Percentiles rank a stretch among this genome's conserved stretches.
Evolutionary conservation across 2,113 vertebrate species (phyloP).

Genomic region (Thryonomys swinderianus): DNA sequence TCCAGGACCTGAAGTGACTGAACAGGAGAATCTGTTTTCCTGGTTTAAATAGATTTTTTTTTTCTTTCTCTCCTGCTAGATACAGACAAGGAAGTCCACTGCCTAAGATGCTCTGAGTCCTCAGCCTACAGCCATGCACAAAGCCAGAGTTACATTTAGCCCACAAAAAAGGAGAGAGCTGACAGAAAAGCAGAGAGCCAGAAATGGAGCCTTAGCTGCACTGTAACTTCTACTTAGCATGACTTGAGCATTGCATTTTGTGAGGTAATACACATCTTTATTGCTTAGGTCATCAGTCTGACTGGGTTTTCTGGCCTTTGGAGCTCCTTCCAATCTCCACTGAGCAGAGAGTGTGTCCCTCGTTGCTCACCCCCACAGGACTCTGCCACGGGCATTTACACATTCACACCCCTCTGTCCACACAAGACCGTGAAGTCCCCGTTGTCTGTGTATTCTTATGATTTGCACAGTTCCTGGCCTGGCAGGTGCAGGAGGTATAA

Average conservation of each 20-base stretch:
- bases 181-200: neutral
- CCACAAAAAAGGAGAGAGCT: neutral
- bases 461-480: neutral
- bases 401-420: neutral
- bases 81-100: neutral
- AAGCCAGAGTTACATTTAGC: neutral
- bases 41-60: neutral
- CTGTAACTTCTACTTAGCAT: neutral
- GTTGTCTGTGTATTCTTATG: neutral
- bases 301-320: neutral
- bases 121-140: neutral
- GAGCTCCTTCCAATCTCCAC: neutral
- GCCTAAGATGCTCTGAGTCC: neutral
- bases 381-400: neutral
- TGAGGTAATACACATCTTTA: neutral
- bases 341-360: neutral
- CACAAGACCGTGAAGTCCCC: neutral
- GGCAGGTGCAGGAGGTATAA: neutral
- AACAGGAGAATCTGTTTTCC: neutral
- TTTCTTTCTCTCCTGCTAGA: neutral
- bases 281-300: neutral
- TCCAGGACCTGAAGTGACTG: neutral
- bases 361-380: no score
- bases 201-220: neutral
- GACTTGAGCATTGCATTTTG: neutral